A percentile compares a stretch with the other conserved stretches of the same genome.
These are phyloP conservation scores for Agrochola litura DNA, from an alignment of 2,888 invertebrate genomes.

Conservation along the genomic window DNA sequence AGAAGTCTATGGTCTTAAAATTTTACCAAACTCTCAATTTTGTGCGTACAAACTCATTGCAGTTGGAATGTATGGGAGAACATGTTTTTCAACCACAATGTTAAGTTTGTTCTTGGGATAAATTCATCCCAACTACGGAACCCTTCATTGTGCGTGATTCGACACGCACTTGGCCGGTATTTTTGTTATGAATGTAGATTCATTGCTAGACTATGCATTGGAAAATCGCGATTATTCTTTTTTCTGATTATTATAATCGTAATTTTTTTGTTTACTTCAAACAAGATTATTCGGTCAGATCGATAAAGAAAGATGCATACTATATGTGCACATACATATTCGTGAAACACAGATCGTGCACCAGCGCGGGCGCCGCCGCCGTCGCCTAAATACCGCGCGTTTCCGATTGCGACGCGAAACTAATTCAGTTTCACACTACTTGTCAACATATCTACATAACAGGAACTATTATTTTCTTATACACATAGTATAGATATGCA, in stretches of 20 bases:
- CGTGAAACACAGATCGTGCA: constrained; percentile 37
- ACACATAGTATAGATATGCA: background rate
- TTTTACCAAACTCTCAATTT: too few species aligned
- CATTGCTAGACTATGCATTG: background rate
- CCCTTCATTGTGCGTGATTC: too few species aligned
- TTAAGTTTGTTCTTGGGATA: too few species aligned
- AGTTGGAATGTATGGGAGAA: too few species aligned
- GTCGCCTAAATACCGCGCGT: constrained; percentile 49
- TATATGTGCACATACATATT: background rate
- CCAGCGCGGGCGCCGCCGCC: constrained; percentile 1
- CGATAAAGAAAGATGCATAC: background rate
- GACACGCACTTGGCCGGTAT: too few species aligned
- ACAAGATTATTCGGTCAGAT: background rate
- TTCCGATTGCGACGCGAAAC: constrained; percentile 44
- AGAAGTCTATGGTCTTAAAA: too few species aligned
- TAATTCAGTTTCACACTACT: constrained; percentile 46
- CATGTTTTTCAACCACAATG: too few species aligned
- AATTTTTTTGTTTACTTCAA: background rate
- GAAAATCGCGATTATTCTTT: background rate
- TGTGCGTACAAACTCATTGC: too few species aligned
- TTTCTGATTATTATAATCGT: background rate
- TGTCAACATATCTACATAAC: constrained; percentile 18
- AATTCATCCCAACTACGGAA: too few species aligned
- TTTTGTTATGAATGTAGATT: too few species aligned
- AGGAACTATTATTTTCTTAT: background rate